Conservation (phyloP, 2,888 invertebrate species). For the Aphidoletes aphidimyza region DNA sequence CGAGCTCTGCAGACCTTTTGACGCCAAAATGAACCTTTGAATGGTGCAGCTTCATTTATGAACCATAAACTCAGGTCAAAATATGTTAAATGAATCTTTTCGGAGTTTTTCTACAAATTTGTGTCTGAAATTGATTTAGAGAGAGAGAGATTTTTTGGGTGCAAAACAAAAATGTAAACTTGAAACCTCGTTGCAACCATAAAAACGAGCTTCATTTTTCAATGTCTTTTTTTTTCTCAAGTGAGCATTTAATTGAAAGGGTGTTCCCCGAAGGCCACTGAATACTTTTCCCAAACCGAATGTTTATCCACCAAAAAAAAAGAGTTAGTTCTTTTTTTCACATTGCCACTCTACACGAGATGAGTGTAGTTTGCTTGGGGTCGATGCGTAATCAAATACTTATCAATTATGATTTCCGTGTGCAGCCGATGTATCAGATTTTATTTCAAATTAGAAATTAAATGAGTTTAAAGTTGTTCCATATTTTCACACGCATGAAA, state of each 20-base stretch:
- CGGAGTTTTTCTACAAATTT: no score
- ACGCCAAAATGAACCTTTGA: no score
- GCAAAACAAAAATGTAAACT: neutral
- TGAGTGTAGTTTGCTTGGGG: neutral
- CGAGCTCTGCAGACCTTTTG: no score
- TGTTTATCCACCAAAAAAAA: no score
- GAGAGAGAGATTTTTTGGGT: neutral
- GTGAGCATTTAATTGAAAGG: neutral
- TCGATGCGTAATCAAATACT: slow-evolving; percentile 14
- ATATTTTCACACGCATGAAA: slow-evolving; percentile 48
- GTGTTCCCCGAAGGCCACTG: neutral
- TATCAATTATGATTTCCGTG: slow-evolving; percentile 37
- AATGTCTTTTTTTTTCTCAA: no score
- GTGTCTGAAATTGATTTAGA: no score
- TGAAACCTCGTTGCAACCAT: neutral
- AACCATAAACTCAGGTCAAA: no score
- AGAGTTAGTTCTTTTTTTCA: neutral
- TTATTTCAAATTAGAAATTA: slow-evolving; percentile 4
- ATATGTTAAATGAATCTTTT: no score
- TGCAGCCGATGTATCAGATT: neutral
- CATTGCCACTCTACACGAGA: neutral
- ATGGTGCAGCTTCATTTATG: no score
- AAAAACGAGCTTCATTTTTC: no score
- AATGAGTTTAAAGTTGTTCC: neutral
- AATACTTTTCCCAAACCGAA: slow-evolving; percentile 24